phyloP scores from a whole-genome alignment of 2,888 invertebrate species.

The Sclerodermus sp. region DNA sequence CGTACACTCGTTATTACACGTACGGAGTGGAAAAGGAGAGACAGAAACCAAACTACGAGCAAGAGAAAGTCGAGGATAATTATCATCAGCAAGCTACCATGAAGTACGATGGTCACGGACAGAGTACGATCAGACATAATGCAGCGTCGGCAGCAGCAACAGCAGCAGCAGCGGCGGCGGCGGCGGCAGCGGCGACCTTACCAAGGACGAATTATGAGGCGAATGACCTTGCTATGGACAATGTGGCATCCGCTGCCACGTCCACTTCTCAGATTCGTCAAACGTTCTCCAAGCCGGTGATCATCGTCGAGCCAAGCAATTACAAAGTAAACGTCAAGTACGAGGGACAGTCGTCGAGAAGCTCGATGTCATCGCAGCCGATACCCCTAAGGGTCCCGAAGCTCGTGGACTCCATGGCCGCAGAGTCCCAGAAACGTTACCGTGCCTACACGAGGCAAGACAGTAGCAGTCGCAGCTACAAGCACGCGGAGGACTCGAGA shows the following conservation, averaged over 20 bases:
- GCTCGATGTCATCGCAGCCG: neutral
- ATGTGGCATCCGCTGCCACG: neutral
- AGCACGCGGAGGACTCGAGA: constrained; percentile 34
- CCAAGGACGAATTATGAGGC: constrained; percentile 26
- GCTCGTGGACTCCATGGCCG: constrained; percentile 12
- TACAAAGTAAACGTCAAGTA: constrained; percentile 35
- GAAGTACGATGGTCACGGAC: constrained; percentile 25
- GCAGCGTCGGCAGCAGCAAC: too few species aligned
- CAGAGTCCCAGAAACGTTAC: constrained; percentile 19
- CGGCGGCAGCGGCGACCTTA: constrained; percentile 21
- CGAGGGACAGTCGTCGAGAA: constrained; percentile 14
- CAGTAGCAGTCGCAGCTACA: constrained; percentile 35
- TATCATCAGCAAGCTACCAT: constrained; percentile 27
- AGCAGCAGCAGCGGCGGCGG: too few species aligned
- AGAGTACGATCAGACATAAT: constrained; percentile 14
- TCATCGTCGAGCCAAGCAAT: constrained; percentile 36
- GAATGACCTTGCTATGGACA: constrained; percentile 11
- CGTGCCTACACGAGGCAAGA: constrained; percentile 13
- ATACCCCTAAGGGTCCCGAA: neutral
- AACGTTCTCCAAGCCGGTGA: constrained; percentile 36
- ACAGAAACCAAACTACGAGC: constrained; percentile 21
- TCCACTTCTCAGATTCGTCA: constrained; percentile 1
- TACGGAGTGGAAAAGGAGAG: constrained; percentile 13
- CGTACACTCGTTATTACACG: constrained; percentile 23
- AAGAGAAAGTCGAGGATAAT: constrained; percentile 34